Conservation (phyloP, 2,888 invertebrate genomes). For the Amiota minor region DNA sequence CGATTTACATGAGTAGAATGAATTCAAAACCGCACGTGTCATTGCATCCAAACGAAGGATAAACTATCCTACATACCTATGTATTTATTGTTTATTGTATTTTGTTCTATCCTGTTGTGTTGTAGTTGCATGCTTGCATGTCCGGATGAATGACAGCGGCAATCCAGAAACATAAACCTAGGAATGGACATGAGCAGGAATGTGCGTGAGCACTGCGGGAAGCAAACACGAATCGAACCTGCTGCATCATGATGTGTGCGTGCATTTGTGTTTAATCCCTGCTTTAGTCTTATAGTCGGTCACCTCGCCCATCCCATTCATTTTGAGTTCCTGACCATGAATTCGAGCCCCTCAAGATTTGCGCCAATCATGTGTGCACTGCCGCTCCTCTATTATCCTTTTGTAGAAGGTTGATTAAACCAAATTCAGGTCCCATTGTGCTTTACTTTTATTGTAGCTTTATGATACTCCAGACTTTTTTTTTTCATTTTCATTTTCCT, state of each 20-base stretch:
- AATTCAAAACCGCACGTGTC: constrained; percentile 24
- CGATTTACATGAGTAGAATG: constrained; percentile 11
- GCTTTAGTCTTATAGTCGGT: constrained; percentile 15
- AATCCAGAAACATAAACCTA: constrained; percentile 18
- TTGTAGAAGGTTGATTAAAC: constrained; percentile 22
- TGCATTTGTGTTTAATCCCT: constrained; percentile 59
- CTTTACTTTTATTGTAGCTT: background rate
- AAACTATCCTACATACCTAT: background rate
- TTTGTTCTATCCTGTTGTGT: background rate
- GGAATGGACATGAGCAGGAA: constrained; percentile 39
- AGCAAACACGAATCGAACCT: constrained; percentile 29
- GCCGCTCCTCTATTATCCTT: constrained; percentile 34
- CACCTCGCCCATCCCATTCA: constrained; percentile 23
- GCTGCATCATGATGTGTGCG: constrained; percentile 57
- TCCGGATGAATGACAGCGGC: constrained; percentile 33
- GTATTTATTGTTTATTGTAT: background rate
- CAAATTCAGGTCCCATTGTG: constrained; percentile 23
- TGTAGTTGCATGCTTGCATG: constrained; percentile 6
- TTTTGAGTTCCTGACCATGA: background rate
- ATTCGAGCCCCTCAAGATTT: background rate
- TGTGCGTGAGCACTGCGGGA: constrained; percentile 45
- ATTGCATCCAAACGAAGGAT: constrained; percentile 20
- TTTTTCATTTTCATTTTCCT: background rate
- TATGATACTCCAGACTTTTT: background rate
- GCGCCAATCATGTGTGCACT: constrained; percentile 8